Percentiles rank a stretch among this genome's conserved stretches.
These are phyloP conservation scores for Motacilla tschutschensis DNA, from an alignment of 2,113 vertebrate species.

Conservation along the genomic window DNA sequence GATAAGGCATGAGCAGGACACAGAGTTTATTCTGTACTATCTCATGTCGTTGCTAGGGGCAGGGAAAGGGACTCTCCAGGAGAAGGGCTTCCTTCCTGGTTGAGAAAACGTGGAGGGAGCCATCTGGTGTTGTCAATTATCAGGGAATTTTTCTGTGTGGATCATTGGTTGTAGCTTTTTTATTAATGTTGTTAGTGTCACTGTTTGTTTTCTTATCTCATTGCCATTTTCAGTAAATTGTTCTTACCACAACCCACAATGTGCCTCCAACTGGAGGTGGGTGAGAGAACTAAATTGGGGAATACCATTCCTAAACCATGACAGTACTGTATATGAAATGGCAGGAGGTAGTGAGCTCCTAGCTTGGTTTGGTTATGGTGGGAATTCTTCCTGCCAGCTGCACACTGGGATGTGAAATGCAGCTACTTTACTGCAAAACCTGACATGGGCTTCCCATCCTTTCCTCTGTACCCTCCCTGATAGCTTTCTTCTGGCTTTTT, in stretches of 20 bases:
- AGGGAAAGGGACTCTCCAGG: too few relatives aligned
- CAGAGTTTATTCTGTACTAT: not conserved
- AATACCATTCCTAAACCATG: not conserved
- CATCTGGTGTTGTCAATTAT: accelerated
- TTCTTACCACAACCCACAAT: not conserved
- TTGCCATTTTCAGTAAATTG: not conserved
- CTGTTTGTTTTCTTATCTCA: not conserved
- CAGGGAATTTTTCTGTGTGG: accelerated
- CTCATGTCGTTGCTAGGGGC: not conserved
- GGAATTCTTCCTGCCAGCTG: not conserved
- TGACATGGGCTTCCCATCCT: not conserved
- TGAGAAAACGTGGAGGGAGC: not conserved
- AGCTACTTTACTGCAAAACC: not conserved
- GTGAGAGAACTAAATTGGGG: not conserved
- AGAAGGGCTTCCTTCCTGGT: not conserved
- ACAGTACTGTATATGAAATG: not conserved
- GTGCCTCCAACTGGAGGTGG: not conserved
- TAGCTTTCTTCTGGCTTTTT: not conserved
- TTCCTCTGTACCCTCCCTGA: accelerated
- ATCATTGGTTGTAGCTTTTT: not conserved
- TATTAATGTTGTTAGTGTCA: not conserved
- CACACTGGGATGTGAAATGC: not conserved
- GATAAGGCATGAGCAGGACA: not conserved
- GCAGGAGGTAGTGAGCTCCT: accelerated
- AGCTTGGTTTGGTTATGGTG: not conserved